Percentiles rank a stretch among this genome's conserved stretches.
These are phyloP conservation scores for Hippocampus comes DNA, from an alignment of 2,113 vertebrate genomes.

Conservation along the genomic window DNA sequence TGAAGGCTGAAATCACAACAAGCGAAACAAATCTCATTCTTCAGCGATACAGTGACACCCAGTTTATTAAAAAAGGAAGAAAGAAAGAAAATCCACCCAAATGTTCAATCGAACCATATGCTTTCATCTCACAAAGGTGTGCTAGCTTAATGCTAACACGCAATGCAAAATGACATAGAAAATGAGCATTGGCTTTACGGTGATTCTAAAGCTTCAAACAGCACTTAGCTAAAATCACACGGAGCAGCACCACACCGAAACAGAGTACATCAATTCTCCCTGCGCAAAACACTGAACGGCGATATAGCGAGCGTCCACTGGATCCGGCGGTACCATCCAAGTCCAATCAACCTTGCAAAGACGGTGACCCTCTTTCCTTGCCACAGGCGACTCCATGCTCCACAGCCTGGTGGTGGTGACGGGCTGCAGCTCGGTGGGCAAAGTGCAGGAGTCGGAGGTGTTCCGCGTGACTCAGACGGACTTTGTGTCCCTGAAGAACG, in stretches of 20 bases:
- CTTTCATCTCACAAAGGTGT: too few relatives aligned
- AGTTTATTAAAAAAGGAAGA: too few relatives aligned
- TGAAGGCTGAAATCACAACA: slow-evolving; percentile 53
- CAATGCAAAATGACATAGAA: too few relatives aligned
- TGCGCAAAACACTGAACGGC: too few relatives aligned
- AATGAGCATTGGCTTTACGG: too few relatives aligned
- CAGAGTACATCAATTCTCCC: too few relatives aligned
- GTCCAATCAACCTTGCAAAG: slow-evolving; percentile 8
- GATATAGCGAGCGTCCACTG: not conserved
- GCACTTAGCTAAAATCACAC: too few relatives aligned
- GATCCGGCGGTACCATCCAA: not conserved
- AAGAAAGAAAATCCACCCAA: too few relatives aligned
- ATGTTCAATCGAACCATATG: too few relatives aligned
- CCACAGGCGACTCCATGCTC: slow-evolving; percentile 85
- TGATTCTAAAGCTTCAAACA: too few relatives aligned
- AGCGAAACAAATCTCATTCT: slow-evolving; percentile 35
- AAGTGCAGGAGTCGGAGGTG: slow-evolving; percentile 96
- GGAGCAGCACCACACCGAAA: too few relatives aligned
- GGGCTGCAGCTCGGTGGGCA: slow-evolving; percentile 96
- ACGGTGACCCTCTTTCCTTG: not conserved
- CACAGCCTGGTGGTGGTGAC: slow-evolving; percentile 94
- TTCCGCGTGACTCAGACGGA: slow-evolving; percentile 96
- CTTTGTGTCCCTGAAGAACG: slow-evolving; percentile 84
- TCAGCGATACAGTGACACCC: not conserved
- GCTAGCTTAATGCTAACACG: too few relatives aligned